phyloP scores from a whole-genome alignment of 1,140 invertebrate species.

The Meloidogyne exigua region DNA sequence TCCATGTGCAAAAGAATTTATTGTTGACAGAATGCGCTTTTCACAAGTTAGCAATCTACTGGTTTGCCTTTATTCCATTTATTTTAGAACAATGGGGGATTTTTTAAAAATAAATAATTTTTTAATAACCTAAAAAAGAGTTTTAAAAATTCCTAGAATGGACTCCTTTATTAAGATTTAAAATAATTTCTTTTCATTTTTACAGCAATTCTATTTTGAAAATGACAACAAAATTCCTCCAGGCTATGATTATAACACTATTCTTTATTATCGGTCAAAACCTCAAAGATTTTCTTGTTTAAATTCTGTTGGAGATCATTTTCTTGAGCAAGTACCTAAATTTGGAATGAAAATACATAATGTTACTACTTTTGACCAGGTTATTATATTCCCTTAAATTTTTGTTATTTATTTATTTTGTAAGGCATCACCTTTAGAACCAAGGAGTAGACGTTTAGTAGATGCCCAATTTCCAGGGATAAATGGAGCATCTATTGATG shows the following conservation, averaged over 20 bases:
- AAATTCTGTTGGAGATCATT: conserved; percentile 40
- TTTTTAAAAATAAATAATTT: neutral
- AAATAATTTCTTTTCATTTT: neutral
- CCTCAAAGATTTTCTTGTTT: conserved; percentile 51
- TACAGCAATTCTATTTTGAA: conserved; percentile 62
- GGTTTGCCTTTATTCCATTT: conserved; percentile 32
- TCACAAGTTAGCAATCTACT: conserved; percentile 51
- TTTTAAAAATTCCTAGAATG: too few relatives aligned
- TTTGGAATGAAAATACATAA: conserved; percentile 44
- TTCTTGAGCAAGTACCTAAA: conserved; percentile 37
- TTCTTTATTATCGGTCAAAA: conserved; percentile 55
- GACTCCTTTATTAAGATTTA: too few relatives aligned
- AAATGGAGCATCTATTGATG: conserved; percentile 57
- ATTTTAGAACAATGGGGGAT: neutral
- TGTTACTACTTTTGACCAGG: conserved; percentile 35
- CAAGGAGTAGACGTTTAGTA: conserved; percentile 27
- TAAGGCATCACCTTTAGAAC: neutral
- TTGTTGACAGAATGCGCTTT: conserved; percentile 42
- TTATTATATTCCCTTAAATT: neutral
- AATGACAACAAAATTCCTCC: conserved; percentile 51
- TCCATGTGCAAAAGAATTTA: conserved; percentile 63
- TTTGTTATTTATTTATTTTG: neutral
- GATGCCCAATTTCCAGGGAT: conserved; percentile 49
- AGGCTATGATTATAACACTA: conserved; percentile 54
- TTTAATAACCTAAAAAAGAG: too few relatives aligned